Percentiles rank a stretch among this genome's conserved stretches.
Evolutionary conservation across 2,888 invertebrate genomes (phyloP).

Genomic region (Nemoura dubitans): DNA sequence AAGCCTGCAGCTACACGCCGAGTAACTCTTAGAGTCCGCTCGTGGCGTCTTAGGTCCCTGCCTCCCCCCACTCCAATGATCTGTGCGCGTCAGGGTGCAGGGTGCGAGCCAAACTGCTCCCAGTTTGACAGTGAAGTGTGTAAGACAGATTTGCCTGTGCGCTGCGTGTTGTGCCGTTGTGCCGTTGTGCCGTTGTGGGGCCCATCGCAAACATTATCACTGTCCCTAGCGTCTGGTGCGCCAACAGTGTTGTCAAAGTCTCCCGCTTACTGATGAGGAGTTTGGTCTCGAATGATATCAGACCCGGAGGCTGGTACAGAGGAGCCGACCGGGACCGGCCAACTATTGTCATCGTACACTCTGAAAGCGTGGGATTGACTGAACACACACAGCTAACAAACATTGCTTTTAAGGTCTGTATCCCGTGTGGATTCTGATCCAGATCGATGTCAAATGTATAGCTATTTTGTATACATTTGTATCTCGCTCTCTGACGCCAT

Average conservation of each 20-base stretch:
- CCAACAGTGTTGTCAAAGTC: neutral
- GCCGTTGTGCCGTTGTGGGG: neutral
- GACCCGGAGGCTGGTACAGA: neutral
- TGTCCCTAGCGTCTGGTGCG: neutral
- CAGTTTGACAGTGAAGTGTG: neutral
- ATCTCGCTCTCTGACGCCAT: neutral
- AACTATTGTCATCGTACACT: neutral
- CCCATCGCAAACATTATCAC: neutral
- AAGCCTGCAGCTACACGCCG: too few relatives aligned
- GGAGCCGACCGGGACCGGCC: neutral
- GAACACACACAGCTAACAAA: neutral
- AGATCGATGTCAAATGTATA: constrained; percentile 1
- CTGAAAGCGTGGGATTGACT: neutral
- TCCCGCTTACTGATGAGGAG: neutral
- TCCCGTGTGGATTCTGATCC: neutral
- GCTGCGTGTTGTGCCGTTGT: neutral
- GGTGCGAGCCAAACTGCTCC: neutral
- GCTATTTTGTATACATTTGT: neutral
- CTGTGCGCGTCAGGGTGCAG: too few relatives aligned
- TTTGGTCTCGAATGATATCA: neutral
- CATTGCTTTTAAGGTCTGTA: neutral
- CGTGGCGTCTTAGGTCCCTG: too few relatives aligned
- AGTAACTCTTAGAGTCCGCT: too few relatives aligned
- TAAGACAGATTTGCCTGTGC: neutral
- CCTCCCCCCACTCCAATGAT: too few relatives aligned